These are phyloP conservation scores for Coelogynopora nodosa DNA, from an alignment of 2,888 invertebrate genomes.

Conservation along the genomic window DNA sequence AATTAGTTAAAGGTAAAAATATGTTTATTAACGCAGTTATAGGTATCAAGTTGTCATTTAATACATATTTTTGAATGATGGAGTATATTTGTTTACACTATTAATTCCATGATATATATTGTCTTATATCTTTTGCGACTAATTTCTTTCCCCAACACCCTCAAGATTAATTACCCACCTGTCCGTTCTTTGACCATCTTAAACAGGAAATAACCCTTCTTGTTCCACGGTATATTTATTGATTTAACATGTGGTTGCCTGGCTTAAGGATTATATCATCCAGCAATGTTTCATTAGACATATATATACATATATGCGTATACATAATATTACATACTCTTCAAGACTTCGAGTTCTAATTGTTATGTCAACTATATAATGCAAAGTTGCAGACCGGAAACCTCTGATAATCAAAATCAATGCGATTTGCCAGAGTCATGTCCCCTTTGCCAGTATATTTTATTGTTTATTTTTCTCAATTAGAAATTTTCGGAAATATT, in stretches of 20 bases:
- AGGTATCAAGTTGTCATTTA: too few species aligned
- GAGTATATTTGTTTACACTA: too few species aligned
- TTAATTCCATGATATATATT: not conserved
- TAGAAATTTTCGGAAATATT: not conserved
- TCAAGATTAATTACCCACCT: not conserved
- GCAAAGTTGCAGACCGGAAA: slow-evolving; percentile 6
- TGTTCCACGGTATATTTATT: not conserved
- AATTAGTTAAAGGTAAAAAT: too few species aligned
- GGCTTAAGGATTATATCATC: too few species aligned
- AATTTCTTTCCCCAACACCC: not conserved
- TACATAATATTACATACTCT: too few species aligned
- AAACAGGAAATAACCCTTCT: not conserved
- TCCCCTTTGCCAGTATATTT: not conserved
- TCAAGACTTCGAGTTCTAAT: not conserved
- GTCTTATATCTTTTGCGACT: not conserved
- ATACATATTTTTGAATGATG: too few species aligned
- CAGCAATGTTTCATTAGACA: too few species aligned
- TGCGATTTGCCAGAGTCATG: not conserved
- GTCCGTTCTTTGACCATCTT: not conserved
- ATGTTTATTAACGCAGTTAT: too few species aligned
- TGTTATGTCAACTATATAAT: not conserved
- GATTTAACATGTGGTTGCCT: not conserved
- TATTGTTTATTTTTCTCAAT: not conserved
- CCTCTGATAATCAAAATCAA: not conserved
- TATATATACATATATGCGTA: too few species aligned